These are phyloP conservation scores for Rhagologus leucostigma DNA, from an alignment of 2,113 vertebrate species.

Conservation along the genomic window DNA sequence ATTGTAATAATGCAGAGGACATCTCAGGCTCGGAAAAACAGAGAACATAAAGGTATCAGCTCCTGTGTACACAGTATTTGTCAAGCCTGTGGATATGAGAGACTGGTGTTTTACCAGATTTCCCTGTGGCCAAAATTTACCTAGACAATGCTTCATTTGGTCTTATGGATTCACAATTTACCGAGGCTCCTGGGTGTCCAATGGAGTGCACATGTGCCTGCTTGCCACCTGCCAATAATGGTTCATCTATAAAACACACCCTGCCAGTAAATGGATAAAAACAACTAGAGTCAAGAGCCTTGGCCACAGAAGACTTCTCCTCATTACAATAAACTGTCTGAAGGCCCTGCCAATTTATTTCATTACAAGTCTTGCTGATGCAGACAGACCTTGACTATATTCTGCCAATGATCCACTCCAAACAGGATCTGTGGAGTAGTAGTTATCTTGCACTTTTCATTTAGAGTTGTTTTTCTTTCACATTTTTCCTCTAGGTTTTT, in stretches of 20 bases:
- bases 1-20: background rate
- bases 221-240: background rate
- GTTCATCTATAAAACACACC: background rate
- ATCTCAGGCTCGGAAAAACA: background rate
- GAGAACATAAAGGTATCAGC: background rate
- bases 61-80: background rate
- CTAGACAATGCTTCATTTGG: background rate
- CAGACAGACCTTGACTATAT: background rate
- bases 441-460: background rate
- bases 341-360: background rate
- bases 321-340: background rate
- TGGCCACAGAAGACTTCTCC: background rate
- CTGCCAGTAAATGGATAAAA: background rate
- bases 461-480: background rate
- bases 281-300: background rate
- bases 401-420: background rate
- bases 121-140: background rate
- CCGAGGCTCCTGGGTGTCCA: background rate
- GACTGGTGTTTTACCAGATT: background rate
- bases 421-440: background rate
- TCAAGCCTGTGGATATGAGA: background rate
- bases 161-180: background rate
- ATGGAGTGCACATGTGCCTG: background rate
- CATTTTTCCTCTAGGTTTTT: background rate
- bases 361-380: background rate